phyloP scores from a whole-genome alignment of 2,797 vertebrate genomes.

The Menidia menidia region DNA sequence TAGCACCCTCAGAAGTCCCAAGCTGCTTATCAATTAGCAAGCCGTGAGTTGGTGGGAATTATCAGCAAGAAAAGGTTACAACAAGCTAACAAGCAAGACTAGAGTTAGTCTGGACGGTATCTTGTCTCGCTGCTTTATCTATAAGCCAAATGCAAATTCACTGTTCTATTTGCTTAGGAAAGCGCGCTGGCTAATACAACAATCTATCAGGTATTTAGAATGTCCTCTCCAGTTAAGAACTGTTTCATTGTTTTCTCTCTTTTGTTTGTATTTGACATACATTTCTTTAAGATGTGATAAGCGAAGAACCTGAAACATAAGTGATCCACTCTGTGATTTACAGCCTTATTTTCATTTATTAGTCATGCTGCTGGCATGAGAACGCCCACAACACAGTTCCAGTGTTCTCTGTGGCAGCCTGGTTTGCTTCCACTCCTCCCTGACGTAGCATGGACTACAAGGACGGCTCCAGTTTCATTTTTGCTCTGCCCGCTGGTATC shows the following conservation, averaged over 20 bases:
- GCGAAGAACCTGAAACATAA: constrained; percentile 25
- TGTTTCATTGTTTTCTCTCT: constrained; percentile 10
- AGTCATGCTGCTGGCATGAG: constrained; percentile 53
- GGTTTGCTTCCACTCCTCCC: constrained; percentile 43
- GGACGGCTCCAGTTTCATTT: constrained; percentile 51
- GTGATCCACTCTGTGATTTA: constrained; percentile 28
- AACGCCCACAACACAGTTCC: constrained; percentile 50
- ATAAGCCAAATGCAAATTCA: constrained; percentile 56
- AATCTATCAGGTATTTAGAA: constrained; percentile 29
- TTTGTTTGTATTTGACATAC: constrained; percentile 20
- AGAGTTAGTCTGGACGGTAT: constrained; percentile 46
- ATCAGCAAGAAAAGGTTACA: constrained; percentile 50
- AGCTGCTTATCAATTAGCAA: constrained; percentile 65
- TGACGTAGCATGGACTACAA: constrained; percentile 47
- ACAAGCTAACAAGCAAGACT: constrained; percentile 42
- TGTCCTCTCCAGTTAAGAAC: constrained; percentile 25
- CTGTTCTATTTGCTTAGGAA: constrained; percentile 35
- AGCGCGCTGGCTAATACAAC: constrained; percentile 39
- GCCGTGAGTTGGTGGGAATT: constrained; percentile 54
- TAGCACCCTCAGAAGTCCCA: constrained; percentile 60
- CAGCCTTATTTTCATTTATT: constrained; percentile 38
- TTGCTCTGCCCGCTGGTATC: constrained; percentile 42
- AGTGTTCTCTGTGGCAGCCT: constrained; percentile 44
- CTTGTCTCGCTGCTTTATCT: constrained; percentile 36
- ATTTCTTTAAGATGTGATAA: constrained; percentile 21